Evolutionary conservation across 92 coral and sea anemone genomes (phyloP), one percentile per base, ranked within the genome.

Genomic region (Desmophyllum pertusum): DNA sequence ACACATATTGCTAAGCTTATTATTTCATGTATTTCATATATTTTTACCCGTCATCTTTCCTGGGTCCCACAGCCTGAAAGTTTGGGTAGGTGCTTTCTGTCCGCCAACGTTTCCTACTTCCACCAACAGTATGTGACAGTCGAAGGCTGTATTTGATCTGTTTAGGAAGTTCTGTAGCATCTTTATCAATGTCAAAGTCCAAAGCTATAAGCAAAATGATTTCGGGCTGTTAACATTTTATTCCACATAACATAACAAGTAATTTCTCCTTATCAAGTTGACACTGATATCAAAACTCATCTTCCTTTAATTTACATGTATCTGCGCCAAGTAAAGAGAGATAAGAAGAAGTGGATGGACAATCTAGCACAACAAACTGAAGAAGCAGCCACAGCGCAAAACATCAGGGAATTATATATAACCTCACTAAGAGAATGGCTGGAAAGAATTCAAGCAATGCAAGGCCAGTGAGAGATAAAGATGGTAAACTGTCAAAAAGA

Each of bases 141-240:
- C 99, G 89, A 50, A 96, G 89, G 50, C 92, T 88, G 86, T 96
- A 96, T 75, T 94, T 96, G 55, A 96, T 88, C n/a, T 85, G 73
- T 57, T 83, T 90, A 25, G 99, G 99, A 27, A 96, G 87, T 46
- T 78, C 64, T 67, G 76, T 83, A 7, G 76, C 90, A 69, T 71
- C 72, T 30, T 78, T 82, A 59, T 35, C 73, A 14, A 90, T 78
- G 70, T 85, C 90, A 88, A 96, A 96, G 15, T 85, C 95, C 83
- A 96, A 70, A 48, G 94, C 99, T 96, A 77, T 17, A 64, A 85
- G 48, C 3, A 64, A 48, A 27, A 78, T n/a, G n/a, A n/a, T n/a
- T n/a, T n/a, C n/a, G n/a, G 52, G 52, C 52, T 46, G 52, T 15
- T 8, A 46, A 9, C 52, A 46, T 46, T 46, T 8, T 46, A 46